These are phyloP conservation scores for Vespertilio murinus DNA, from an alignment of 2,797 vertebrate species.

Conservation along the genomic window DNA sequence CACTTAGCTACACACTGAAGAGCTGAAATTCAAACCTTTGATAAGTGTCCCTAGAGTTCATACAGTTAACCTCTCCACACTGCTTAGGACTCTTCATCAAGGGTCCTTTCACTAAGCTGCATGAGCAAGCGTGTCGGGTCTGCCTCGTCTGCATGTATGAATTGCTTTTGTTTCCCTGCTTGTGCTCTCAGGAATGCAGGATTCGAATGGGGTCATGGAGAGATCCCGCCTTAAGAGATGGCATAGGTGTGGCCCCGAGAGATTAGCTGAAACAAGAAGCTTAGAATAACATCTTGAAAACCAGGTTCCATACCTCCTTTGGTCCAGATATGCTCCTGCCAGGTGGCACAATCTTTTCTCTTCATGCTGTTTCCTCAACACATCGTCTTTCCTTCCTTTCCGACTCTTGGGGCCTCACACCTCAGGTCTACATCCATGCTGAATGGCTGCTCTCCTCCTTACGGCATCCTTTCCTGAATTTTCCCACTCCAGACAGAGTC, in stretches of 20 bases:
- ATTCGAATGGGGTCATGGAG: neutral
- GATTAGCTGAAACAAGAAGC: constrained; percentile 69
- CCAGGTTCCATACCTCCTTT: constrained; percentile 52
- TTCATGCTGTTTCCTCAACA: neutral
- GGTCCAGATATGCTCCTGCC: constrained; percentile 43
- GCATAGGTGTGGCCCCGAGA: constrained; percentile 57
- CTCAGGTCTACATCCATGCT: neutral
- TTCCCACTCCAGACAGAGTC: constrained; percentile 38
- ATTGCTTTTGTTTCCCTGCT: constrained; percentile 48
- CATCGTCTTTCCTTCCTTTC: neutral
- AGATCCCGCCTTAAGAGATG: constrained; percentile 68
- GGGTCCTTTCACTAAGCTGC: neutral
- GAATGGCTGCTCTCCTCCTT: constrained; percentile 40
- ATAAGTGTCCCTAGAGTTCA: neutral
- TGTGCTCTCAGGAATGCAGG: neutral
- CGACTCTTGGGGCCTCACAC: neutral
- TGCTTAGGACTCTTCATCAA: neutral
- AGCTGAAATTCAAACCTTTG: neutral
- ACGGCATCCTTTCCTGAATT: constrained; percentile 55
- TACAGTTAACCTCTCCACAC: neutral
- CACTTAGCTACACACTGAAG: neutral
- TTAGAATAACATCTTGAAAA: constrained; percentile 68
- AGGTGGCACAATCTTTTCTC: neutral
- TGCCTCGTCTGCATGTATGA: neutral
- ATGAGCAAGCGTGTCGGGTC: neutral